A percentile compares a stretch with the other conserved stretches of the same genome.
Evolutionary conservation across 2,113 vertebrate genomes (phyloP).

Genomic region (Labeo rohita): DNA sequence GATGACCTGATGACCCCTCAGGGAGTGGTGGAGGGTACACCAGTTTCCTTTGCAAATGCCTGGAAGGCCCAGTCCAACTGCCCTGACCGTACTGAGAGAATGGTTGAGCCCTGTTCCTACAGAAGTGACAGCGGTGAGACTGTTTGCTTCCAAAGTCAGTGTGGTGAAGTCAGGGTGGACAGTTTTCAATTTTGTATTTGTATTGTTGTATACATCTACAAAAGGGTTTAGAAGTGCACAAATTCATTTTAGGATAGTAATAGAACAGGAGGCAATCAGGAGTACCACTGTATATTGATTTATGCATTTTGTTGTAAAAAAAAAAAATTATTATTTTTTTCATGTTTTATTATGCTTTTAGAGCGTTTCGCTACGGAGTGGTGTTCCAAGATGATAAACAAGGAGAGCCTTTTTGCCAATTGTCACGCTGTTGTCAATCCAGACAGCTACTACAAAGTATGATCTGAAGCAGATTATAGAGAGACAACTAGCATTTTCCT

Average conservation of each 20-base stretch:
- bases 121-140: slow-evolving; percentile 84
- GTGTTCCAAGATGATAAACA: slow-evolving; percentile 83
- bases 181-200: no score
- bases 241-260: no score
- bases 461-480: neutral
- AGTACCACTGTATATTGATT: no score
- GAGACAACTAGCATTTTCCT: no score
- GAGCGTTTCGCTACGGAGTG: slow-evolving; percentile 90
- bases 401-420: slow-evolving; percentile 76
- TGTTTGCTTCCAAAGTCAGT: neutral
- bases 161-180: neutral
- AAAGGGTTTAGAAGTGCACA: neutral
- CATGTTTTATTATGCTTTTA: slow-evolving; percentile 55
- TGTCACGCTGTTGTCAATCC: slow-evolving; percentile 81
- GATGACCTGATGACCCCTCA: slow-evolving; percentile 87
- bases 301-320: no score
- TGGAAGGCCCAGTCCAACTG: slow-evolving; percentile 90
- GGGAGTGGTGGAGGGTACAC: slow-evolving; percentile 89
- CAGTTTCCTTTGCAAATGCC: slow-evolving; percentile 84
- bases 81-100: slow-evolving; percentile 75
- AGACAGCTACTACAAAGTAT: slow-evolving; percentile 74
- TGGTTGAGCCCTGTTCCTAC: slow-evolving; percentile 91
- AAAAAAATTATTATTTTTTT: neutral
- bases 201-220: no score
- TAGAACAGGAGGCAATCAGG: no score